Base-by-base conservation (phyloP, 2,113 vertebrate genomes). In the Columba livia region DNA sequence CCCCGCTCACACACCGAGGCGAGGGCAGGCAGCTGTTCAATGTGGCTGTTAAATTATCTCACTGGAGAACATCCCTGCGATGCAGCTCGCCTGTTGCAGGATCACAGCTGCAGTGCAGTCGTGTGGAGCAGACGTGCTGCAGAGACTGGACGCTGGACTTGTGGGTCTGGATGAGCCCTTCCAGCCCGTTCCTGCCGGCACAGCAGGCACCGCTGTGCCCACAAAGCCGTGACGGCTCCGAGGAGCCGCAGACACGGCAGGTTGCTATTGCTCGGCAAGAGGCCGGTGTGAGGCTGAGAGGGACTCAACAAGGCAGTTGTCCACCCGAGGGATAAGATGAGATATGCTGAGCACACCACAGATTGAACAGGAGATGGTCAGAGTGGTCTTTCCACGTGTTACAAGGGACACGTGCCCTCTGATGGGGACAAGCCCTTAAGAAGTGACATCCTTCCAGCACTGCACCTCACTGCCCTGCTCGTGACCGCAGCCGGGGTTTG, bases 181-280 rank as follows among this genome's bases (percentile, higher is more conserved):
- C 26, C 77, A 72, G 34, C 12, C 36, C 0, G 0, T 8, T 56
- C 50, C 62, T 23, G 23, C 47, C 9, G 2, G n/a, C 20, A 13
- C 40, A 26, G 31, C 65, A 47, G 42, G 62, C 4, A 2, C 24
- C 2, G 11, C 53, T 28, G 1, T 36, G 62, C 34, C 81, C 1
- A 0, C 4, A 20, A 20, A 58, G 79, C 31, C 1, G 44, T 3
- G 0, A 9, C 44, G 51, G 9, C 40, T 42, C 3, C 0, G 44
- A 12, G 67, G 14, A 48, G 10, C 15, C 8, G 11, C 72, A 40
- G 71, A 2, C 21, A 8, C 0, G 4, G 47, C 54, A 56, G 56
- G 67, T n/a, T 40, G 15, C 85, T 64, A 81, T 17, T 24, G 51
- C 40, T 7, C 0, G 18, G 65, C 51, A 13, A 28, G 48, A 64